Evolutionary conservation across 2,888 invertebrate genomes (phyloP).

Genomic region (Ectobius pallidus): DNA sequence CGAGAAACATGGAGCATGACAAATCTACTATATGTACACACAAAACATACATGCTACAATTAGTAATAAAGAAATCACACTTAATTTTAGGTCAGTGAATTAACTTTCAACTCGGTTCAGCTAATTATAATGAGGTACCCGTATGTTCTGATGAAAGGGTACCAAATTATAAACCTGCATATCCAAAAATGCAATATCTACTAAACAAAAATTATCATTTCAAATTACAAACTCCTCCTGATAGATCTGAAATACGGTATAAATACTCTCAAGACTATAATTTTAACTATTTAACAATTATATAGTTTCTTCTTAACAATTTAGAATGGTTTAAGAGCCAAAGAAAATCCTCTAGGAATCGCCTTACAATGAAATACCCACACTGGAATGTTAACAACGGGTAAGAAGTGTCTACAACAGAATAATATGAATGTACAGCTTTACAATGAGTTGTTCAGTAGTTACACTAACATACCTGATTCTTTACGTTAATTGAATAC

Average conservation of each 20-base stretch:
- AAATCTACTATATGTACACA: neutral
- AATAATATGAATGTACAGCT: neutral
- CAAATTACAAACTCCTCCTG: slow-evolving; percentile 7
- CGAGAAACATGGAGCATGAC: neutral
- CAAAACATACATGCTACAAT: slow-evolving; percentile 5
- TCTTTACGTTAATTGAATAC: neutral
- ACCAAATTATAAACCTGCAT: neutral
- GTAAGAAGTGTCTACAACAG: slow-evolving; percentile 1
- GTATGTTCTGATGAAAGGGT: no score
- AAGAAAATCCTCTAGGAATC: neutral
- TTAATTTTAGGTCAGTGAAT: neutral
- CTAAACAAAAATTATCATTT: slow-evolving; percentile 11
- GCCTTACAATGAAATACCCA: neutral
- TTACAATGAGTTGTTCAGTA: neutral
- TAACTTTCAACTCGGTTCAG: neutral
- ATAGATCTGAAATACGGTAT: slow-evolving; percentile 15
- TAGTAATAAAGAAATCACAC: neutral
- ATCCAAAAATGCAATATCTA: neutral
- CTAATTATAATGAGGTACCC: no score
- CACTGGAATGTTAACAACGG: slow-evolving; percentile 28
- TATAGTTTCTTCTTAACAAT: slow-evolving; percentile 5
- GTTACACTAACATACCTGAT: neutral
- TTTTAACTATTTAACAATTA: slow-evolving; percentile 4
- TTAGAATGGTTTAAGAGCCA: slow-evolving; percentile 8
- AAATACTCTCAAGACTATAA: slow-evolving; percentile 6